A percentile compares a stretch with the other conserved stretches of the same genome.
These are phyloP conservation scores for Pristionchus entomophagus DNA, from an alignment of 2,888 invertebrate genomes.

Conservation along the genomic window DNA sequence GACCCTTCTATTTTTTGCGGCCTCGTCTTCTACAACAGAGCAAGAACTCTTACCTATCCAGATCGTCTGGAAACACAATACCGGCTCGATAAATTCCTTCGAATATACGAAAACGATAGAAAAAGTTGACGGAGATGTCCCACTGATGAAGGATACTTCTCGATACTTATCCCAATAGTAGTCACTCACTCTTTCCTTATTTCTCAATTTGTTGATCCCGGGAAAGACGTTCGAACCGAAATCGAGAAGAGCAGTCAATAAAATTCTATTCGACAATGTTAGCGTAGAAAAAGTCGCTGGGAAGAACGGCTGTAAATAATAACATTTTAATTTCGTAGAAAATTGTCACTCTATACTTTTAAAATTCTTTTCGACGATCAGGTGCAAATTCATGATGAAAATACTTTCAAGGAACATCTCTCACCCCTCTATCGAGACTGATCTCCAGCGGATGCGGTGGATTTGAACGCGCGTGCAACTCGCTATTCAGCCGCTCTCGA, in stretches of 20 bases:
- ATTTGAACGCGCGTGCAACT: neutral
- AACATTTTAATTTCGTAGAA: too few relatives aligned
- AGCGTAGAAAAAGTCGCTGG: neutral
- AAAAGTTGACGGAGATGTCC: neutral
- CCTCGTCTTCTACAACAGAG: too few relatives aligned
- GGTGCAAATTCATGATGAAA: too few relatives aligned
- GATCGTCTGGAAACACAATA: neutral
- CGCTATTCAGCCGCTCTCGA: neutral
- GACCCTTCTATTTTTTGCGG: too few relatives aligned
- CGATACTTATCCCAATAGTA: too few relatives aligned
- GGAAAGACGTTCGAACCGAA: neutral
- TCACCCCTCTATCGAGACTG: neutral
- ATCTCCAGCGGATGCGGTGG: conserved; percentile 31
- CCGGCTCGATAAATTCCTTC: neutral
- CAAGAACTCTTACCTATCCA: too few relatives aligned
- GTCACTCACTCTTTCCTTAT: neutral
- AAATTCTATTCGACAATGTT: neutral
- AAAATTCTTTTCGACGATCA: neutral
- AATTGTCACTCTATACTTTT: neutral
- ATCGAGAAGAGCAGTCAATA: neutral
- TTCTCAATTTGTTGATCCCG: neutral
- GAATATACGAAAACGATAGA: conserved; percentile 5
- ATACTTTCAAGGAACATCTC: too few relatives aligned
- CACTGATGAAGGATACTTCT: too few relatives aligned
- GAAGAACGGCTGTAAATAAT: neutral